Evolutionary conservation across 2,797 vertebrate species (phyloP), one percentile per base, ranked within the genome.

Genomic region (Numenius phaeopus): DNA sequence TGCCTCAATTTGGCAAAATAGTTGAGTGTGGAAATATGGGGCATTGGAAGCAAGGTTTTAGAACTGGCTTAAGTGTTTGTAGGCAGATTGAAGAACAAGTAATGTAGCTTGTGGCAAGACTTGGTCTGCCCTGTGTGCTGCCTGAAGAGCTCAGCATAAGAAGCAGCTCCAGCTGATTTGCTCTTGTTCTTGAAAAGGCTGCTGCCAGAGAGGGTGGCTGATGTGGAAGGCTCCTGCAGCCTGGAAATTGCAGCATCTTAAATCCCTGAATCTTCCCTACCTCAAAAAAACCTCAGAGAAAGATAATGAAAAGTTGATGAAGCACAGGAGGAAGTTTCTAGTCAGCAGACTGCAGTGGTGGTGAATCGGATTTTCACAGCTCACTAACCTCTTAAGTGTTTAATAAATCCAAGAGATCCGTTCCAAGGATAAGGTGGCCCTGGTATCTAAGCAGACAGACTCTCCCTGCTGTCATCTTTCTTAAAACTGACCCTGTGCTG

Each of bases 301-400:
- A 80, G 91, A 54, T 92, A 95, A 95, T 91, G 91, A 88, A 90
- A 96, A 97, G 69, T 57, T 92, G 88, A 94, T 96, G 87, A 65
- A 97, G 90, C 89, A 70, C 83, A 7, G 71, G 81, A 84, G 85
- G 93, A 93, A 83, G 91, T 64, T 91, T 73, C 58, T 62, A 81
- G 96, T 87, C 71, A 87, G 96, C 87, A 92, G 79, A 24, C 71
- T 57, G 88, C 81, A 19, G 71, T 39, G 72, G 57, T 29, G 82
- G 90, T 61, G 89, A 81, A 87, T 91, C 40, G 11, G 94, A 69
- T 96, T 95, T 96, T 91, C 96, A 93, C 92, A 92, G 79, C 93
- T 93, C 94, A 70, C 85, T 92, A 93, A 88, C 86, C 77, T 58
- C 87, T 78, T 73, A 87, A 94, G 83, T 71, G 91, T 89, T 96